Conservation (phyloP, 2,113 vertebrate species). For the Gnathonemus echidnorhynchus region DNA sequence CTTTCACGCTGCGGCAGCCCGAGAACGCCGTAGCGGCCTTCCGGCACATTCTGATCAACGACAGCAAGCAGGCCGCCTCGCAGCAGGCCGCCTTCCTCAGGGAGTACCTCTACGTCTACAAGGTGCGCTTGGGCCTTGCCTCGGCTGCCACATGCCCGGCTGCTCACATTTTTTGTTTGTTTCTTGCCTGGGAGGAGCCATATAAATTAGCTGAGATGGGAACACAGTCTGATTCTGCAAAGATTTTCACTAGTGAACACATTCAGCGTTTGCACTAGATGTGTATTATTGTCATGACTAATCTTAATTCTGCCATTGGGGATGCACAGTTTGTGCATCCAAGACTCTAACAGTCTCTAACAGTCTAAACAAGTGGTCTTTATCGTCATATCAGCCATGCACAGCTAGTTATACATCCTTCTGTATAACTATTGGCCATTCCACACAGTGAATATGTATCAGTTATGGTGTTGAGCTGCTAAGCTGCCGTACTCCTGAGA, state of each 20-base stretch:
- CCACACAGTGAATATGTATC: not conserved
- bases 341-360: not conserved
- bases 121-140: constrained; percentile 56
- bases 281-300: not conserved
- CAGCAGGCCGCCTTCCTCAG: constrained; percentile 91
- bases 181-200: not conserved
- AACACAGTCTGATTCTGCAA: not conserved
- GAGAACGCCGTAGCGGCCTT: constrained; percentile 88
- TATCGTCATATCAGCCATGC: not conserved
- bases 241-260: not conserved
- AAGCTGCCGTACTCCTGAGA: not conserved
- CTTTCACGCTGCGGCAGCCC: constrained; percentile 79
- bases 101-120: constrained; percentile 95
- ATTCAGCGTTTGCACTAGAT: not conserved
- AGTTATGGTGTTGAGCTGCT: not conserved
- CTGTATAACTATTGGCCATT: not conserved
- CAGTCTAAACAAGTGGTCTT: not conserved
- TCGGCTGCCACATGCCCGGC: not conserved
- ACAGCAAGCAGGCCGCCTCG: constrained; percentile 84
- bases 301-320: not conserved
- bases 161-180: not conserved
- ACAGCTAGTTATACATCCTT: not conserved
- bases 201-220: not conserved
- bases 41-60: constrained; percentile 87
- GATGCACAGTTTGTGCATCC: not conserved